These are phyloP conservation scores for Chaetoderma sp. DNA, from an alignment of 2,888 invertebrate genomes.

Conservation along the genomic window DNA sequence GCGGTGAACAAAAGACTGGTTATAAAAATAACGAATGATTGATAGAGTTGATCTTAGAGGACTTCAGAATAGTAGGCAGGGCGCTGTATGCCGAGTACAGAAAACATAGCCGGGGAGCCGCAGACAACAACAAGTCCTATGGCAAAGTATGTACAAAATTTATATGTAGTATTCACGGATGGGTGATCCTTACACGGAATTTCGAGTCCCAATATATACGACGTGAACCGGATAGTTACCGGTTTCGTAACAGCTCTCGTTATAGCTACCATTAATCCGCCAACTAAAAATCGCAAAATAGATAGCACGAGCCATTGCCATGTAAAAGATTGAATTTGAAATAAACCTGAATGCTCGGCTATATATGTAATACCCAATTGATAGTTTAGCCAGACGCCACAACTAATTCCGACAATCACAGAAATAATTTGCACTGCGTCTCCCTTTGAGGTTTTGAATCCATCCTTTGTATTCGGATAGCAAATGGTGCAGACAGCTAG, in stretches of 20 bases:
- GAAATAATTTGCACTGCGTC: constrained; percentile 52
- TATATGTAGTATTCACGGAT: constrained; percentile 45
- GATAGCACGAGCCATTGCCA: constrained; percentile 41
- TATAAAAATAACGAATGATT: too few species aligned
- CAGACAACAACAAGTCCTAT: constrained; percentile 45
- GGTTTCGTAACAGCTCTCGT: constrained; percentile 41
- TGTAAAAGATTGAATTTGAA: constrained; percentile 39
- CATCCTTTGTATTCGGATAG: constrained; percentile 46
- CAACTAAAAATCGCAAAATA: constrained; percentile 46
- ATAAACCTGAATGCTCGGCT: constrained; percentile 26
- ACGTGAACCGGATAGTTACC: constrained; percentile 42
- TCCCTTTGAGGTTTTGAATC: constrained; percentile 40
- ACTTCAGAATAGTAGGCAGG: constrained; percentile 46
- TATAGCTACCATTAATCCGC: constrained; percentile 38
- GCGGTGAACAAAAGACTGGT: too few species aligned
- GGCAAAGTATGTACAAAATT: constrained; percentile 47
- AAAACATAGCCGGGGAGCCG: constrained; percentile 45
- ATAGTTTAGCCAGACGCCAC: constrained; percentile 50
- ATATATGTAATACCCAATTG: constrained; percentile 44
- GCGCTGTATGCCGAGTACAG: constrained; percentile 47
- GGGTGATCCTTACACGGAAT: constrained; percentile 50
- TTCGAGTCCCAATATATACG: constrained; percentile 44
- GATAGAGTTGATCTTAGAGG: too few species aligned
- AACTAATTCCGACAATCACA: constrained; percentile 39
- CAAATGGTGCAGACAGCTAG: constrained; percentile 49